Percentiles rank a stretch among this genome's conserved stretches.
phyloP scores from a whole-genome alignment of 2,113 vertebrate genomes.

The Delphinapterus leucas region DNA sequence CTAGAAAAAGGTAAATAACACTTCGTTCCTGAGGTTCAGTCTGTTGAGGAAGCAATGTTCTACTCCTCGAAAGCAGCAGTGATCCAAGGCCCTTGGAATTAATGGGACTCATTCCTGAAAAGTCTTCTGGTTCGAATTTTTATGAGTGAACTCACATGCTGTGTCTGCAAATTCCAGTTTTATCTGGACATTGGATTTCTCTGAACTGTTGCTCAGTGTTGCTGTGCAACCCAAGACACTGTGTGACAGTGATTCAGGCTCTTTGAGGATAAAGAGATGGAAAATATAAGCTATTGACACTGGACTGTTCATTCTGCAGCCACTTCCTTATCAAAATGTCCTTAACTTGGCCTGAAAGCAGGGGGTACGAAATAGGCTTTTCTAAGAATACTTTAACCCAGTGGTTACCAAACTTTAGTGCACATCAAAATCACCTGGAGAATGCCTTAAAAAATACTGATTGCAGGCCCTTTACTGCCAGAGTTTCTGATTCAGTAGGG shows the following conservation, averaged over 20 bases:
- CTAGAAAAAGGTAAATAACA: not conserved
- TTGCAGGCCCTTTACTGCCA: not conserved
- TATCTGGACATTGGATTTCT: not conserved
- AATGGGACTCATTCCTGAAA: slow-evolving; percentile 1
- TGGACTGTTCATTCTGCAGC: not conserved
- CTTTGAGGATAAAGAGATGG: not conserved
- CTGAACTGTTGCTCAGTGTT: not conserved
- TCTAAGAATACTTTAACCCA: not conserved
- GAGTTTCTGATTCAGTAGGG: not conserved
- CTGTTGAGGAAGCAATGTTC: not conserved
- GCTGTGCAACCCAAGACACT: not conserved
- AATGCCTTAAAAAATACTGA: not conserved
- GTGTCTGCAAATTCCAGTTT: slow-evolving; percentile 31
- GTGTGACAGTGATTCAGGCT: not conserved
- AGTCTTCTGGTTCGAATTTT: not conserved
- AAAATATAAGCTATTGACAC: not conserved
- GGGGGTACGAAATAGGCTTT: not conserved
- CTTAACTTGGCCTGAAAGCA: not conserved
- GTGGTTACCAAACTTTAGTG: not conserved
- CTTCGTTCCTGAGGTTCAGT: not conserved
- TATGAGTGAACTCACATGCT: not conserved
- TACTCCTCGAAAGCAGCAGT: not conserved
- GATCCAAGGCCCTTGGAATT: not conserved
- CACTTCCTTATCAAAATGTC: not conserved
- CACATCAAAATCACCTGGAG: not conserved